Evolutionary conservation across 2,888 invertebrate genomes (phyloP).

Genomic region (Octodonta nipae): DNA sequence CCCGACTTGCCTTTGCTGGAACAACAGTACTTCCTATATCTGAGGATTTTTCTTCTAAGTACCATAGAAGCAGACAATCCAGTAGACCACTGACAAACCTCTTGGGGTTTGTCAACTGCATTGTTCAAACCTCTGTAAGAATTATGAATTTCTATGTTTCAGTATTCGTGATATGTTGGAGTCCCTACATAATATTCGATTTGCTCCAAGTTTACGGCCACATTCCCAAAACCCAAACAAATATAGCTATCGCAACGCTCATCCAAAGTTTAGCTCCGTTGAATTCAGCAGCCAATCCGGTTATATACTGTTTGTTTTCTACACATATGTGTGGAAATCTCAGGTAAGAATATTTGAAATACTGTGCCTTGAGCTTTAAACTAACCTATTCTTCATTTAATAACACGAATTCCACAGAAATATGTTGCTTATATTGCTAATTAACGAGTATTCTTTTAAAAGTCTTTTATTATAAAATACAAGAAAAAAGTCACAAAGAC

Average conservation of each 20-base stretch:
- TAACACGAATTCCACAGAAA: too few relatives aligned
- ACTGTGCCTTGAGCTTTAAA: too few relatives aligned
- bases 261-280: constrained; percentile 86
- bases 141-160: constrained; percentile 26
- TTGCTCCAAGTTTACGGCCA: constrained; percentile 79
- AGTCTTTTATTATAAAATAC: too few relatives aligned
- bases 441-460: too few relatives aligned
- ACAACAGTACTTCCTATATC: too few relatives aligned
- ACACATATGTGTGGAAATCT: constrained; percentile 77
- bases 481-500: too few relatives aligned
- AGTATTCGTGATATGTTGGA: constrained; percentile 94
- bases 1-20: too few relatives aligned
- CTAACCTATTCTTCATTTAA: too few relatives aligned
- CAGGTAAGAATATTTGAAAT: constrained; percentile 46
- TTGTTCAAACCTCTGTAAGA: background rate
- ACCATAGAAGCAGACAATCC: too few relatives aligned
- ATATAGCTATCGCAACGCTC: constrained; percentile 78
- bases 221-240: constrained; percentile 67
- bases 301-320: constrained; percentile 90
- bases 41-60: too few relatives aligned
- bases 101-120: background rate
- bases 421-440: too few relatives aligned
- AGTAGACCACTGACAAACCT: too few relatives aligned
- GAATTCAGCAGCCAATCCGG: constrained; percentile 89
- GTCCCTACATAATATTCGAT: constrained; percentile 88